Evolutionary conservation across 2,797 vertebrate species (phyloP).

Genomic region (Falco concolor): DNA sequence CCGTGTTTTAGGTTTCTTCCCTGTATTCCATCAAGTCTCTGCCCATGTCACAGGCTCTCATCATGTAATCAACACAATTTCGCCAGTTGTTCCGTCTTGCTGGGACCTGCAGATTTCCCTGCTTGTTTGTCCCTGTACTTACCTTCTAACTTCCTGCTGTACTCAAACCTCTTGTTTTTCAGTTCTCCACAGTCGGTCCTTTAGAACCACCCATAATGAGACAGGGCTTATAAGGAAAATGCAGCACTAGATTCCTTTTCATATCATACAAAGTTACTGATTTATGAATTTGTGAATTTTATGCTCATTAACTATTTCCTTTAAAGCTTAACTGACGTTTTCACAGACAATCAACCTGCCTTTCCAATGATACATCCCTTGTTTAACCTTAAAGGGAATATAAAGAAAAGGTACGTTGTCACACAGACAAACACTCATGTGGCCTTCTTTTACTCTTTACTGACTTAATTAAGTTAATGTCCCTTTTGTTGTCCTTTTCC

Average conservation of each 20-base stretch:
- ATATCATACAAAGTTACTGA: not conserved
- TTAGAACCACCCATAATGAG: not conserved
- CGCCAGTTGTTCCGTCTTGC: not conserved
- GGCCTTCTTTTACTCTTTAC: not conserved
- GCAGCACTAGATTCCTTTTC: not conserved
- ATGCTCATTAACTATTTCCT: conserved; percentile 1
- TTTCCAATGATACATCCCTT: not conserved
- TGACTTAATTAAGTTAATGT: not conserved
- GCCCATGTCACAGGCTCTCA: accelerated
- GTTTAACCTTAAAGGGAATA: not conserved
- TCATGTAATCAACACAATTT: not conserved
- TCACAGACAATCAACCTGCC: conserved; percentile 8
- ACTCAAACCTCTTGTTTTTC: not conserved
- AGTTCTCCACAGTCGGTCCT: not conserved
- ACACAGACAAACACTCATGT: not conserved
- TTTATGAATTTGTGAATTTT: conserved; percentile 2
- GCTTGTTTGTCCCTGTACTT: not conserved
- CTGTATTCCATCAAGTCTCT: not conserved
- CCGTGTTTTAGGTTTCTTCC: not conserved
- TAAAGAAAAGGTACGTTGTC: not conserved
- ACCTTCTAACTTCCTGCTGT: not conserved
- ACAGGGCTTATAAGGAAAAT: not conserved
- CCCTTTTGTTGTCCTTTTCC: not conserved
- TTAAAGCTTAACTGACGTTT: conserved; percentile 29
- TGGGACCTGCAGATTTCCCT: not conserved